Conservation (phyloP, 2,113 vertebrate species). For the Poecile atricapillus region DNA sequence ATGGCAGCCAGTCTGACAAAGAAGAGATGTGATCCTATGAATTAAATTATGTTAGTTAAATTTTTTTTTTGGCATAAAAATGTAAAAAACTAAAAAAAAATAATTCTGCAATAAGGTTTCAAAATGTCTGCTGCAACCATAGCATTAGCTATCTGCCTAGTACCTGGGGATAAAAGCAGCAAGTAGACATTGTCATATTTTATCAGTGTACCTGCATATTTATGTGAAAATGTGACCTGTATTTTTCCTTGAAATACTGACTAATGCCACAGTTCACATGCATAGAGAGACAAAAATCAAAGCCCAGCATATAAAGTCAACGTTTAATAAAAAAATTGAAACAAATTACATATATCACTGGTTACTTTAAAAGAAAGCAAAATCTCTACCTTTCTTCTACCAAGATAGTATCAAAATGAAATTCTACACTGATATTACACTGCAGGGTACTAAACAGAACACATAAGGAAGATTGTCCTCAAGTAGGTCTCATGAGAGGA, state of each 20-base stretch:
- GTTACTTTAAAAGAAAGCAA: background rate
- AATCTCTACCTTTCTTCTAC: background rate
- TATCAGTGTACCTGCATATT: background rate
- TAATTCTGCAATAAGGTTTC: background rate
- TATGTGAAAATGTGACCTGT: background rate
- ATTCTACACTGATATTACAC: background rate
- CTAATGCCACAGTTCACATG: rapidly evolving
- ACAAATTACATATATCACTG: background rate
- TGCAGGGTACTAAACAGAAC: background rate
- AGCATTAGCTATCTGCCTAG: background rate
- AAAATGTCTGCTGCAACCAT: background rate
- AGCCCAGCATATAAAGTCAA: background rate
- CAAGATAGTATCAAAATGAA: constrained; percentile 19
- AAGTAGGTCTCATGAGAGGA: constrained; percentile 21
- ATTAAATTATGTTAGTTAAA: background rate
- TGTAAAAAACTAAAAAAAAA: background rate
- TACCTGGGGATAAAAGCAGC: background rate
- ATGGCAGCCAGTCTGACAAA: background rate
- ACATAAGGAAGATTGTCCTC: constrained; percentile 1
- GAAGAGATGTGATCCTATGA: background rate
- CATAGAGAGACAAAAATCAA: background rate
- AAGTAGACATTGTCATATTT: background rate
- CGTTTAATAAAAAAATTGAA: background rate
- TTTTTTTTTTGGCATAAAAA: background rate
- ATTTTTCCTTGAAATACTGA: background rate